phyloP scores from a whole-genome alignment of 2,113 vertebrate genomes.

The Dromas ardeola region DNA sequence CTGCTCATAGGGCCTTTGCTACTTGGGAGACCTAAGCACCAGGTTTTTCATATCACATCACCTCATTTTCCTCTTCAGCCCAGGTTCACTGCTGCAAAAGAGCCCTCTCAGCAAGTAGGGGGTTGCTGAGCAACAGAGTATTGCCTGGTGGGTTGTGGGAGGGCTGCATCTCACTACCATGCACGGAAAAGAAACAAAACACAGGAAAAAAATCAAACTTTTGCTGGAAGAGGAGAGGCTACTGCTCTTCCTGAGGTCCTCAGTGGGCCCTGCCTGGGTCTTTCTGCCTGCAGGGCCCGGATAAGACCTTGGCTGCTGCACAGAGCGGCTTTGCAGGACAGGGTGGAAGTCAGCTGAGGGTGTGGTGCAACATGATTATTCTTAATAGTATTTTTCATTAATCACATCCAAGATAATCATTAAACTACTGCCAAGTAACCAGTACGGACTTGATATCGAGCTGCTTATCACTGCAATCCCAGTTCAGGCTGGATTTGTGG shows the following conservation, averaged over 20 bases:
- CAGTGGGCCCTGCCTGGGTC: not conserved
- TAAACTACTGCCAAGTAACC: not conserved
- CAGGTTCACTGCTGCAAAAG: not conserved
- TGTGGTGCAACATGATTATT: slow-evolving; percentile 4
- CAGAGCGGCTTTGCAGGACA: not conserved
- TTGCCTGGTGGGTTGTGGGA: not conserved
- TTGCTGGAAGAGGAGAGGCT: slow-evolving; percentile 14
- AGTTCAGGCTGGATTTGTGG: not conserved
- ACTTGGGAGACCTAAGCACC: not conserved
- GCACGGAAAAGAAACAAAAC: not conserved
- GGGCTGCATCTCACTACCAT: not conserved
- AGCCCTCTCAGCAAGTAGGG: not conserved
- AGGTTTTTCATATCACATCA: not conserved
- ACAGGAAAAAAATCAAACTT: slow-evolving; percentile 25
- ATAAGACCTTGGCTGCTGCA: slow-evolving; percentile 21
- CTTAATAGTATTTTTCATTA: slow-evolving; percentile 23
- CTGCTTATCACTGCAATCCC: slow-evolving; percentile 6
- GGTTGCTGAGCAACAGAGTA: slow-evolving; percentile 43
- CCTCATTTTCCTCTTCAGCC: not conserved
- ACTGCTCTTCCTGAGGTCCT: not conserved
- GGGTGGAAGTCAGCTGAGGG: slow-evolving; percentile 29
- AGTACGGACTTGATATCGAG: not conserved
- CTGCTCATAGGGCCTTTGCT: not conserved
- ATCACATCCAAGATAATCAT: slow-evolving; percentile 7
- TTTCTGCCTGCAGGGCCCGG: not conserved